These are phyloP conservation scores for Cheumatopsyche charites DNA, from an alignment of 1,140 invertebrate genomes.

Conservation along the genomic window DNA sequence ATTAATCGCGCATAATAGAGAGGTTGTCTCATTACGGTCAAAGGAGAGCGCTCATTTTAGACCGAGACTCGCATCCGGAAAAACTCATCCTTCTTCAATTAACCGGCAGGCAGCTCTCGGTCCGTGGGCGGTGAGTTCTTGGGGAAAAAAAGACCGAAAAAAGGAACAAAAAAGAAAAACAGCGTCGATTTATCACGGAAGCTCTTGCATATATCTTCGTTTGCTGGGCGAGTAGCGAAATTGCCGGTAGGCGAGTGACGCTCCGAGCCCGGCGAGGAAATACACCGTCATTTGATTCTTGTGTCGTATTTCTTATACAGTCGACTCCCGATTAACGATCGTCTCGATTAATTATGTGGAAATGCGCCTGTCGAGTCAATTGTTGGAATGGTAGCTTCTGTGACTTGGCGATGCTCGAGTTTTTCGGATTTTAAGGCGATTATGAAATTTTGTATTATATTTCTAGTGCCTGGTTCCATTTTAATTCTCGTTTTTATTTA, in stretches of 20 bases:
- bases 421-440: no score
- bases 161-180: slow-evolving; percentile 46
- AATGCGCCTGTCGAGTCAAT: no score
- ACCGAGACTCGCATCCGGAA: slow-evolving; percentile 21
- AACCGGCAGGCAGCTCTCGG: slow-evolving; percentile 22
- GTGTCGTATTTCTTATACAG: slow-evolving; percentile 42
- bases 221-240: slow-evolving; percentile 41
- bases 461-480: no score
- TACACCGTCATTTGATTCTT: slow-evolving; percentile 41
- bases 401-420: no score
- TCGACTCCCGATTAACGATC: not conserved
- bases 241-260: slow-evolving; percentile 41
- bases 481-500: no score
- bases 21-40: not conserved
- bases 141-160: no score
- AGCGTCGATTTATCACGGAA: slow-evolving; percentile 47
- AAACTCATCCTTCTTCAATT: slow-evolving; percentile 49
- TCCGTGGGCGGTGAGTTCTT: no score
- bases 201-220: slow-evolving; percentile 49
- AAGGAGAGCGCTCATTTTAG: not conserved
- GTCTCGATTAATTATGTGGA: no score
- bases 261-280: slow-evolving; percentile 33
- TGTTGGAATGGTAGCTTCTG: no score
- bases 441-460: no score
- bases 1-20: not conserved